Evolutionary conservation across 2,797 vertebrate species (phyloP).

Genomic region (Tachyglossus aculeatus): DNA sequence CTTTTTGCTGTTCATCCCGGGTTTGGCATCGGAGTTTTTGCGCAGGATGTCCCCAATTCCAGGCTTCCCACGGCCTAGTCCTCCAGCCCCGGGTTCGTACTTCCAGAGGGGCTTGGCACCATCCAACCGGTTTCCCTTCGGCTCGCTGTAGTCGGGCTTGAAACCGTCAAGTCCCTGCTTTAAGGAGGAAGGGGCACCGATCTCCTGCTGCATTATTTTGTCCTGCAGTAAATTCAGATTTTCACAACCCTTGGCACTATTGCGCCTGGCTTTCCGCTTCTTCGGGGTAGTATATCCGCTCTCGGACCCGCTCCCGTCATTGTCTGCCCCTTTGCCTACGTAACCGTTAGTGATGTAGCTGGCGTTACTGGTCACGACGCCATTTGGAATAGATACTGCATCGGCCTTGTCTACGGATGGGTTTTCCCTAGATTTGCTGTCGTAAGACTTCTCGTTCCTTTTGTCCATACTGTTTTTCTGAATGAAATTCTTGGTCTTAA

Average conservation of each 20-base stretch:
- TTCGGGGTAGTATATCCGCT: conserved; percentile 94
- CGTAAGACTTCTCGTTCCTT: conserved; percentile 87
- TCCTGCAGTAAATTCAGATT: conserved; percentile 84
- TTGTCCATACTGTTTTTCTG: conserved; percentile 89
- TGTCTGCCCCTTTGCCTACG: conserved; percentile 85
- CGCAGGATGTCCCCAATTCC: conserved; percentile 79
- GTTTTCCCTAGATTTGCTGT: conserved; percentile 74
- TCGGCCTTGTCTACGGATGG: conserved; percentile 81
- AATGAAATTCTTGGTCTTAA: conserved; percentile 81
- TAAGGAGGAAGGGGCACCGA: conserved; percentile 55
- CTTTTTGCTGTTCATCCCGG: conserved; percentile 84
- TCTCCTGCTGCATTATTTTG: conserved; percentile 85
- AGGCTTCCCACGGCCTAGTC: conserved; percentile 72
- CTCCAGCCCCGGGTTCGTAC: conserved; percentile 69
- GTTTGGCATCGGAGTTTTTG: conserved; percentile 91
- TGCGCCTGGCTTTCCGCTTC: conserved; percentile 89
- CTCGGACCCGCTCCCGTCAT: conserved; percentile 94
- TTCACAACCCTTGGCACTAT: conserved; percentile 87
- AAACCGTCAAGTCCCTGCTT: conserved; percentile 79
- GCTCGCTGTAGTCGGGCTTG: conserved; percentile 79
- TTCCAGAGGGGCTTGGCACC: conserved; percentile 79
- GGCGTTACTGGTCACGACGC: conserved; percentile 82
- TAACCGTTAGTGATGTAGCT: conserved; percentile 92
- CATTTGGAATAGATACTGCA: conserved; percentile 85
- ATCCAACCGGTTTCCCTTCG: conserved; percentile 81